Conservation (phyloP, 1,140 invertebrate species). For the Probaryconus sp. region DNA sequence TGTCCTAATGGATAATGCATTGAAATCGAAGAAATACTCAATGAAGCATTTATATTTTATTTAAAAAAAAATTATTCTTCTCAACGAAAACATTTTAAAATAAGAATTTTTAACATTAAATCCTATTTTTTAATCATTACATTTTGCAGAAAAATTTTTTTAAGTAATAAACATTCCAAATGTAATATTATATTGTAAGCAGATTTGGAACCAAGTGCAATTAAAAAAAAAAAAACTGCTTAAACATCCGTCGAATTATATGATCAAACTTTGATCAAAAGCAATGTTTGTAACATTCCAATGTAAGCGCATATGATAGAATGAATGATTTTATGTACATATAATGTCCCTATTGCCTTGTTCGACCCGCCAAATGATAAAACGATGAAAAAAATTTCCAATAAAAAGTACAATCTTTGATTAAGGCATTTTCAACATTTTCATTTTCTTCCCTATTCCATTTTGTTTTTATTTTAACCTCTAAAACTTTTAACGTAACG, state of each 20-base stretch:
- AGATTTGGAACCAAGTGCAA: neutral
- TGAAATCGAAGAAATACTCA: no score
- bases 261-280: slow-evolving; percentile 50
- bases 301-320: slow-evolving; percentile 54
- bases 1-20: no score
- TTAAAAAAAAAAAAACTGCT: slow-evolving; percentile 18
- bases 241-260: slow-evolving; percentile 57
- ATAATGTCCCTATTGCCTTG: slow-evolving; percentile 60
- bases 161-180: neutral
- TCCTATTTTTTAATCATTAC: no score
- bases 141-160: no score
- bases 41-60: no score
- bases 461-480: no score
- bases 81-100: no score
- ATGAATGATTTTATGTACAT: slow-evolving; percentile 72
- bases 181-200: no score
- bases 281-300: slow-evolving; percentile 47
- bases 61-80: no score
- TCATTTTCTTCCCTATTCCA: slow-evolving; percentile 52
- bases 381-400: slow-evolving; percentile 70
- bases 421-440: slow-evolving; percentile 28
- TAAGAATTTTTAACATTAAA: no score
- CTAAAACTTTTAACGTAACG: no score
- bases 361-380: slow-evolving; percentile 63
- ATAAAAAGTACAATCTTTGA: slow-evolving; percentile 76